Percentiles rank a stretch among this genome's conserved stretches.
phyloP scores from a whole-genome alignment of 2,888 invertebrate species.

The Orthosia cruda region DNA sequence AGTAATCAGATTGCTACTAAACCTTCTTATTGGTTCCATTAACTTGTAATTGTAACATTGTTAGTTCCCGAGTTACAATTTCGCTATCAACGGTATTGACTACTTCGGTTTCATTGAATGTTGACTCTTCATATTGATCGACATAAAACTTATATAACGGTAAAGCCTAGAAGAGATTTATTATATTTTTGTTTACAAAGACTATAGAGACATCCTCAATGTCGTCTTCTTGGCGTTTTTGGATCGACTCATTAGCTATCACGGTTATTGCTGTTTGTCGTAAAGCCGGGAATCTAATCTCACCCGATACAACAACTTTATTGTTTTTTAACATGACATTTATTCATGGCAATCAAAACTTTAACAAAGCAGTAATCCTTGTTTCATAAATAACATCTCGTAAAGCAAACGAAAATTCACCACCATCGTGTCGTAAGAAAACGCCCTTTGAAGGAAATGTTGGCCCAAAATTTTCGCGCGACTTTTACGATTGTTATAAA shows the following conservation, averaged over 20 bases:
- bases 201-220: conserved; percentile 11
- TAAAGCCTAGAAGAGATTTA: neutral
- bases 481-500: conserved; percentile 19
- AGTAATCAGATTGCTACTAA: conserved; percentile 42
- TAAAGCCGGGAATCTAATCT: conserved; percentile 25
- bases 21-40: conserved; percentile 38
- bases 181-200: conserved; percentile 27
- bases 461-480: conserved; percentile 2
- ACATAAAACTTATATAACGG: conserved; percentile 3
- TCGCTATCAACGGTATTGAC: neutral
- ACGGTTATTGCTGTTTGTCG: conserved; percentile 24
- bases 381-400: conserved; percentile 38
- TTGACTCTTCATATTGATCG: conserved; percentile 11
- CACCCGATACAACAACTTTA: conserved; percentile 30
- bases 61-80: conserved; percentile 10
- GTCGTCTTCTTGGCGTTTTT: conserved; percentile 16
- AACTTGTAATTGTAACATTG: conserved; percentile 32
- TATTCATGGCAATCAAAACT: conserved; percentile 47
- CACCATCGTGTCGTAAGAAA: conserved; percentile 24
- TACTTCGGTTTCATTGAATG: conserved; percentile 18
- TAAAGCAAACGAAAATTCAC: conserved; percentile 15
- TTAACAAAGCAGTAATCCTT: conserved; percentile 22
- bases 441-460: conserved; percentile 18
- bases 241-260: conserved; percentile 27
- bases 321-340: conserved; percentile 46